A percentile compares a stretch with the other conserved stretches of the same genome.
phyloP scores from a whole-genome alignment of 2,888 invertebrate species.

The Sinohyriopsis cumingii region DNA sequence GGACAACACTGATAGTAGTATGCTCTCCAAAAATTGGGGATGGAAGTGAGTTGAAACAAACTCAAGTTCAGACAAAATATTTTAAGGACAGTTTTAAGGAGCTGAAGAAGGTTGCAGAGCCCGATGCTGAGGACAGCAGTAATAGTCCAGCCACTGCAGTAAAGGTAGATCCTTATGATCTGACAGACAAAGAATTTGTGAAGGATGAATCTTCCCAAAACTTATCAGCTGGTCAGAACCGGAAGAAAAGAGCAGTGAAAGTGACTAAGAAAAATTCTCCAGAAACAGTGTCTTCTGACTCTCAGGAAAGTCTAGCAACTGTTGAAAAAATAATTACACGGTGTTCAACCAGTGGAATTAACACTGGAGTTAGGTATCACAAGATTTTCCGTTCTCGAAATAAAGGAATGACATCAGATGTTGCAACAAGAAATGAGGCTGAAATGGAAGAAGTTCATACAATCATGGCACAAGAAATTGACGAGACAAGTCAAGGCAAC shows the following conservation, averaged over 20 bases:
- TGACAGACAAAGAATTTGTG: not conserved
- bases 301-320: conserved; percentile 8
- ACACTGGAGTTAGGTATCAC: conserved; percentile 17
- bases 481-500: not conserved
- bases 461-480: not conserved
- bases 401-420: conserved; percentile 27
- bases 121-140: conserved; percentile 3
- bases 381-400: conserved; percentile 46
- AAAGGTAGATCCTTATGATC: conserved; percentile 9
- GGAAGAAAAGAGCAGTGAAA: too few species aligned
- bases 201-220: too few species aligned
- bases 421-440: conserved; percentile 6
- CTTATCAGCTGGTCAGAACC: too few species aligned
- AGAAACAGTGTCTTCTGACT: conserved; percentile 14
- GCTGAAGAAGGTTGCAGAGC: conserved; percentile 18
- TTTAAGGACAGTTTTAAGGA: conserved; percentile 42
- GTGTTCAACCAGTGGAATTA: not conserved
- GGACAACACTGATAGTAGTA: conserved; percentile 61
- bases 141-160: conserved; percentile 12
- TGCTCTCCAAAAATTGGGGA: conserved; percentile 57
- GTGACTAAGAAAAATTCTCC: conserved; percentile 2
- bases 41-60: conserved; percentile 39
- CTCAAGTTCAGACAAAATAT: conserved; percentile 50
- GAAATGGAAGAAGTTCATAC: conserved; percentile 3
- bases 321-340: not conserved